Percentiles rank a stretch among this genome's conserved stretches.
Conservation (phyloP, 1,140 invertebrate species). For the Cotesia glomerata region DNA sequence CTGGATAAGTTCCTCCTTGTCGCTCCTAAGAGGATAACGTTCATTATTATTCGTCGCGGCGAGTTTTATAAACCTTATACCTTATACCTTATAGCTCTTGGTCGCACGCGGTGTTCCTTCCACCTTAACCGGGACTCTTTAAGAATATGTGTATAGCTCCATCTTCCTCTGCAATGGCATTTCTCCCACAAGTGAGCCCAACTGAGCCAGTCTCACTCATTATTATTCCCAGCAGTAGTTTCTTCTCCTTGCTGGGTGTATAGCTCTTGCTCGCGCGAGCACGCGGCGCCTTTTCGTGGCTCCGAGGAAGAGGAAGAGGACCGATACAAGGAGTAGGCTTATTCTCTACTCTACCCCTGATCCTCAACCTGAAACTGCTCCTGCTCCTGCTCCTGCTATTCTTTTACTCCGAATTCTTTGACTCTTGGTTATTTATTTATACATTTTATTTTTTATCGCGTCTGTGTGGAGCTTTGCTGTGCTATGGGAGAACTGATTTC, state of each 20-base stretch:
- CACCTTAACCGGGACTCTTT: conserved; percentile 11
- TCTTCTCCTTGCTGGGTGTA: conserved; percentile 15
- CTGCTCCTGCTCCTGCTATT: conserved; percentile 13
- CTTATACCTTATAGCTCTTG: conserved; percentile 27
- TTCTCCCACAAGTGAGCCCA: conserved; percentile 7
- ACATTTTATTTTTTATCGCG: conserved; percentile 4
- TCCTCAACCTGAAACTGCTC: not conserved
- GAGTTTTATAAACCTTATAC: conserved; percentile 16
- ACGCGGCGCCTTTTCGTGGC: conserved; percentile 27
- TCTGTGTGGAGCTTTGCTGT: not conserved
- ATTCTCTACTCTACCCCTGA: conserved; percentile 7
- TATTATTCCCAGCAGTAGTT: conserved; percentile 36
- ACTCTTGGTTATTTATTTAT: conserved; percentile 15
- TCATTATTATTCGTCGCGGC: conserved; percentile 36
- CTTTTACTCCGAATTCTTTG: conserved; percentile 26
- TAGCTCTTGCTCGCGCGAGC: conserved; percentile 22
- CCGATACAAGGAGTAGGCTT: not conserved
- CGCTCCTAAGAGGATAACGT: not conserved
- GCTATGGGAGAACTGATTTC: conserved; percentile 30
- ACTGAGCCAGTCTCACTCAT: conserved; percentile 28
- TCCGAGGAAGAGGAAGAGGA: not conserved
- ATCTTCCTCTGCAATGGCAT: conserved; percentile 32
- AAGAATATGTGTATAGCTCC: conserved; percentile 2
- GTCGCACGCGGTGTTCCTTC: conserved; percentile 33
- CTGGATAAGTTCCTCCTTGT: not conserved